A percentile compares a stretch with the other conserved stretches of the same genome.
Evolutionary conservation across 2,113 vertebrate species (phyloP).

Genomic region (Baryphthengus martii): DNA sequence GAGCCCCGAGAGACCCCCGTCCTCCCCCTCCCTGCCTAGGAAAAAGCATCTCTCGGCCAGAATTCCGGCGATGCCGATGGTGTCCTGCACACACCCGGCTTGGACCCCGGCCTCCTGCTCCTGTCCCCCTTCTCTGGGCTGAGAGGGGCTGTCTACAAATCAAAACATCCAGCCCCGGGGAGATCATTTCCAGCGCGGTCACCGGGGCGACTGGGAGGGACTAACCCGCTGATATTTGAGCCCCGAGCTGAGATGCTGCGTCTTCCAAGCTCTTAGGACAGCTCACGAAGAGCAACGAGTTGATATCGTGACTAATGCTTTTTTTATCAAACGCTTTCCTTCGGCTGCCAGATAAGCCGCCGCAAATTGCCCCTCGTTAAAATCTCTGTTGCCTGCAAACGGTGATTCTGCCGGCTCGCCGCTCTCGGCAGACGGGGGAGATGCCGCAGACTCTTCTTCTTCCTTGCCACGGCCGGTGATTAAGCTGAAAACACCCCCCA

Average conservation of each 20-base stretch:
- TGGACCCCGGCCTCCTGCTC: background rate
- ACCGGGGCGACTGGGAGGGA: constrained; percentile 31
- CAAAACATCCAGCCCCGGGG: background rate
- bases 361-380: constrained; percentile 37
- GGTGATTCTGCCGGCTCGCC: background rate
- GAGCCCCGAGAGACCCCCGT: background rate
- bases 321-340: constrained; percentile 11
- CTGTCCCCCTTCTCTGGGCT: background rate
- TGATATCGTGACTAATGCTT: constrained; percentile 56
- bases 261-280: constrained; percentile 38
- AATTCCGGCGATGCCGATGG: background rate
- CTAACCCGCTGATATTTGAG: constrained; percentile 50
- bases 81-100: background rate
- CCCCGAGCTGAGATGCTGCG: constrained; percentile 27
- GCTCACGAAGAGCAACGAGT: background rate
- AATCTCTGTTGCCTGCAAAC: constrained; percentile 18
- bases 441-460: background rate
- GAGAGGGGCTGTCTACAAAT: background rate
- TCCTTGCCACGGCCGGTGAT: background rate
- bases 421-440: background rate
- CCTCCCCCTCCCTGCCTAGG: background rate
- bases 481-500: background rate
- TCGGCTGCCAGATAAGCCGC: background rate
- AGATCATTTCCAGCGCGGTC: background rate
- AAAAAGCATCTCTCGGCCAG: background rate